Base-by-base conservation (phyloP, 1,140 invertebrate genomes). In the Saccostrea cuccullata region DNA sequence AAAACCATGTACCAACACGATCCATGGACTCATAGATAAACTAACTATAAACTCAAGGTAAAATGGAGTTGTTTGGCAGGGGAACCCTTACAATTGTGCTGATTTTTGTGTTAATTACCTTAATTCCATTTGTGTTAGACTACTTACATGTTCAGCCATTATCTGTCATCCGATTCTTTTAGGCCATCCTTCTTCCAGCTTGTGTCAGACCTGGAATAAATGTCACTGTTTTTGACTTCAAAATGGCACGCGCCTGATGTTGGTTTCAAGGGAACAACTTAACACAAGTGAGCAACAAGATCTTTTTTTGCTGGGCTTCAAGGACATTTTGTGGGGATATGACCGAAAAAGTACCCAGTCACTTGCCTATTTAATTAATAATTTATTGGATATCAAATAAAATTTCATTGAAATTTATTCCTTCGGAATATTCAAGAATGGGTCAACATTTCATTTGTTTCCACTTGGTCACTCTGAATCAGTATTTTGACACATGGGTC, bases 71-170 rank as follows among this genome's bases (percentile, higher is more conserved):
- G 15, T 2, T 30, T 26, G 70, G n/a, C 58, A 64, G 58, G 15
- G 58, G 15, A 64, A 64, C 58, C 15, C 13, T n/a, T 26, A 30
- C 11, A 77, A 1, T 30, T 15, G 9, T 30, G 26, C 30, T 77
- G 70, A 77, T 77, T 77, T 73, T 77, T 30, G 70, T 77, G 70
- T 77, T 77, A 77, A 77, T 77, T 77, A 36, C 23, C 12, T 77
- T 77, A 67, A 77, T 77, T 77, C 70, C 70, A 30, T 77, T 77
- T 77, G 70, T 77, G 70, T 77, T 77, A 77, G 70, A 77, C 70
- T 77, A 77, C 70, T 77, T 77, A 77, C 70, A 77, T 77, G 70
- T 77, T 77, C 23, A 77, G 70, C 70, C 70, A 77, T 77, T 77
- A 77, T 77, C 70, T 77, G 70, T 77, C 70, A 77, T 26, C 30